Evolutionary conservation across 2,797 vertebrate species (phyloP).

Genomic region (Cheirogaleus major): DNA sequence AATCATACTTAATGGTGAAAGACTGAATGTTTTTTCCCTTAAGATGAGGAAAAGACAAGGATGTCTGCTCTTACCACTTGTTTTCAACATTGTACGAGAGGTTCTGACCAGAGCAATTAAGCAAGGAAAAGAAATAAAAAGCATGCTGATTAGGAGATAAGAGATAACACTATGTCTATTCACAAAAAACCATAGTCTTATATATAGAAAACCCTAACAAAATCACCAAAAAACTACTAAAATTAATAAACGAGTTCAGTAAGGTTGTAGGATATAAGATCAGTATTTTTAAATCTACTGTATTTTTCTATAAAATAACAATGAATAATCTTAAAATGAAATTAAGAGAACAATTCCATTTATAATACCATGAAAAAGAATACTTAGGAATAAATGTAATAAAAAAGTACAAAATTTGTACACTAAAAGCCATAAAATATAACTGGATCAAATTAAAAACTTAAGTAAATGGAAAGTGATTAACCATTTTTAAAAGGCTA

Average conservation of each 20-base stretch:
- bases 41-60: background rate
- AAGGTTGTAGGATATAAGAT: background rate
- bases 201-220: background rate
- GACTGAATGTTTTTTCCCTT: background rate
- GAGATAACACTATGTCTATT: background rate
- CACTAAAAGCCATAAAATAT: background rate
- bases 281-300: background rate
- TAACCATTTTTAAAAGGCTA: too few species aligned
- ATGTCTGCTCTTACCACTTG: background rate
- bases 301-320: background rate
- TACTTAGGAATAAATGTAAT: background rate
- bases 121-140: conserved; percentile 1
- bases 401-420: background rate
- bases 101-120: background rate
- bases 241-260: background rate
- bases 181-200: background rate
- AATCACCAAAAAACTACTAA: background rate
- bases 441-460: conserved; percentile 30
- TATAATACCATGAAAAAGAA: background rate
- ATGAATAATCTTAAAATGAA: conserved; percentile 3
- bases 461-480: background rate
- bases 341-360: background rate
- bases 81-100: background rate
- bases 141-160: background rate
- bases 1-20: background rate